Evolutionary conservation across 2,888 invertebrate species (phyloP).

Genomic region (Pseudococcus viburni): DNA sequence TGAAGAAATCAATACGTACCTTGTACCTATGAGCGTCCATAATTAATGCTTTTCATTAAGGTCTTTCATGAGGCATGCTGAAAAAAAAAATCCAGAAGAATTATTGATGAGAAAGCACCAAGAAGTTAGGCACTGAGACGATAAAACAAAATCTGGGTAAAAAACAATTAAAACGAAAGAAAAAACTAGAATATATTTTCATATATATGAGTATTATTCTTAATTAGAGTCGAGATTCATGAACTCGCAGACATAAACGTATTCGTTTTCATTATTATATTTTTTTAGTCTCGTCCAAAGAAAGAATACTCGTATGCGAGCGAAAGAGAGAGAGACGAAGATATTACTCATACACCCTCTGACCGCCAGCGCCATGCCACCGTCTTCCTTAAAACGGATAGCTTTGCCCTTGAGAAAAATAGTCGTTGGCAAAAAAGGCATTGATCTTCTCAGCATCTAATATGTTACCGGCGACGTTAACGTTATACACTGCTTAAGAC

Average conservation of each 20-base stretch:
- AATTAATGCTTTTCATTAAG: no score
- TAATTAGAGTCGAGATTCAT: conserved; percentile 10
- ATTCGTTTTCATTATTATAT: conserved; percentile 2
- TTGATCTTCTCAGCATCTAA: conserved; percentile 25
- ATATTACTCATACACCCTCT: not conserved
- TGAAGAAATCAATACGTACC: no score
- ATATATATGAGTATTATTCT: not conserved
- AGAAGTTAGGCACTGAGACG: not conserved
- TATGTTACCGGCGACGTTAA: not conserved
- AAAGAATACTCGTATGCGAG: not conserved
- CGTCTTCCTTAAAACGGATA: not conserved
- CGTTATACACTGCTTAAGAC: not conserved
- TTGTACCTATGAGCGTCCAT: no score
- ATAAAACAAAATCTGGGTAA: not conserved
- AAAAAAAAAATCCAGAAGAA: no score
- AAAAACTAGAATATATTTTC: not conserved
- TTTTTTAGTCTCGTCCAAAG: not conserved
- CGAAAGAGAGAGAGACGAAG: not conserved
- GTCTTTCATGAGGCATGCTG: no score
- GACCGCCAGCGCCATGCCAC: not conserved
- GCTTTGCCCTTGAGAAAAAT: conserved; percentile 25
- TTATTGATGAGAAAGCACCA: no score
- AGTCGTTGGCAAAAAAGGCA: conserved; percentile 25
- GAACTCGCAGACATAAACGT: not conserved
- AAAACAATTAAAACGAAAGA: not conserved